Evolutionary conservation across 2,888 invertebrate species (phyloP).

Genomic region (Drosophila infuscata): DNA sequence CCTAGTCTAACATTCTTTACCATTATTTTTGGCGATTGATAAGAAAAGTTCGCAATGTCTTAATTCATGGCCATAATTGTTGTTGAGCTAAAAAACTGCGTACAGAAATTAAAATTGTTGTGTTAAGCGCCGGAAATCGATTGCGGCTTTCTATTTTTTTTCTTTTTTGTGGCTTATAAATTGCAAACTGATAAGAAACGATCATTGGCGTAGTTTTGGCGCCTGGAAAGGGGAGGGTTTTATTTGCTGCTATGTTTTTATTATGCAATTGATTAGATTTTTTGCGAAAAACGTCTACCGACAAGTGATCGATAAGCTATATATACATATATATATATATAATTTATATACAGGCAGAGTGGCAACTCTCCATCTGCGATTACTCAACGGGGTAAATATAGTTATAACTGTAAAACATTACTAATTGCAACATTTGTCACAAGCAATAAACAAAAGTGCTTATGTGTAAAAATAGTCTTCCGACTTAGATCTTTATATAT

Average conservation of each 20-base stretch:
- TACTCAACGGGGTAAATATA: slow-evolving; percentile 3
- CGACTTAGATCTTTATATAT: background rate
- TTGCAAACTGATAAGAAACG: slow-evolving; percentile 26
- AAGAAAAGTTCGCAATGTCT: slow-evolving; percentile 26
- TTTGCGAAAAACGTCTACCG: slow-evolving; percentile 20
- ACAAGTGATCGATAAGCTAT: slow-evolving; percentile 4
- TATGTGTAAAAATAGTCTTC: background rate
- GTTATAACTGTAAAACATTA: background rate
- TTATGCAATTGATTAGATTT: slow-evolving; percentile 34
- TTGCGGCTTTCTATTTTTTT: slow-evolving; percentile 6
- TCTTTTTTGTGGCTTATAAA: slow-evolving; percentile 23
- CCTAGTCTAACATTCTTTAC: background rate
- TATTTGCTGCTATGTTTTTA: slow-evolving; percentile 13
- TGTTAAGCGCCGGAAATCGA: slow-evolving; percentile 46
- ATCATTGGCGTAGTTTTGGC: slow-evolving; percentile 2
- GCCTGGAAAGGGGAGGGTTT: background rate
- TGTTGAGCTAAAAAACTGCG: background rate
- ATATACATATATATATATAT: background rate
- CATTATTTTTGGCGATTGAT: slow-evolving; percentile 10
- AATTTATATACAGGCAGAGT: background rate
- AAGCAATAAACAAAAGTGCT: slow-evolving; percentile 19
- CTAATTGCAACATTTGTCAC: slow-evolving; percentile 28
- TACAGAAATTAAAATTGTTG: slow-evolving; percentile 24
- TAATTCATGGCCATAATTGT: slow-evolving; percentile 21
- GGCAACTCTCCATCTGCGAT: slow-evolving; percentile 14